Conservation (phyloP, 2,888 invertebrate genomes). For the Plemyria rubiginata region DNA sequence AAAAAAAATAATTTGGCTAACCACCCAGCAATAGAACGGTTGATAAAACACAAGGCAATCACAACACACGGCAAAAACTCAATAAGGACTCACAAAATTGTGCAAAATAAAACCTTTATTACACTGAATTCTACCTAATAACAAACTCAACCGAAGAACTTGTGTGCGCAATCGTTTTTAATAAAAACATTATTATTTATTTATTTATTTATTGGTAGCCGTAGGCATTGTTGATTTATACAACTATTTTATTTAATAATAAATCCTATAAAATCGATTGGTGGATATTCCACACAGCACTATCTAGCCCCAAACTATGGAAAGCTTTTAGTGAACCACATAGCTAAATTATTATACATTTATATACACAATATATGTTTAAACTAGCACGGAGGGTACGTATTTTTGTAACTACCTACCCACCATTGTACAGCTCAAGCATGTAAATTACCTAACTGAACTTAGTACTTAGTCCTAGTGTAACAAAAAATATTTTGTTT, state of each 20-base stretch:
- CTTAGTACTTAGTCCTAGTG: too few relatives aligned
- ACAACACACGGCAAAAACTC: not conserved
- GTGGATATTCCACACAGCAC: too few relatives aligned
- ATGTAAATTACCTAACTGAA: too few relatives aligned
- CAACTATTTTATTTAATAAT: not conserved
- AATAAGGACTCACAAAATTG: not conserved
- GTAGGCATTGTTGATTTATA: not conserved
- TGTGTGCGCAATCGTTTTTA: not conserved
- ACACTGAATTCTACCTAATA: not conserved
- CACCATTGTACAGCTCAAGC: too few relatives aligned
- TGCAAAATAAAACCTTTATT: not conserved
- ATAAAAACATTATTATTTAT: not conserved
- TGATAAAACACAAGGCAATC: not conserved
- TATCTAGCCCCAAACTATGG: too few relatives aligned
- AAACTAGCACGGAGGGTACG: too few relatives aligned
- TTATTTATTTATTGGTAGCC: not conserved
- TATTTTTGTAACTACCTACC: too few relatives aligned
- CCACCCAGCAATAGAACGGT: not conserved
- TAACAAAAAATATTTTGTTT: too few relatives aligned
- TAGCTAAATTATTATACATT: too few relatives aligned
- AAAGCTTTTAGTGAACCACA: too few relatives aligned
- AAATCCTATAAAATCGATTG: too few relatives aligned
- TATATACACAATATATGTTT: too few relatives aligned
- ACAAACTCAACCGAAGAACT: not conserved
- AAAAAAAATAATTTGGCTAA: not conserved